Base-by-base conservation (phyloP, 2,888 invertebrate species). In the Nipponacmea schrenckii region DNA sequence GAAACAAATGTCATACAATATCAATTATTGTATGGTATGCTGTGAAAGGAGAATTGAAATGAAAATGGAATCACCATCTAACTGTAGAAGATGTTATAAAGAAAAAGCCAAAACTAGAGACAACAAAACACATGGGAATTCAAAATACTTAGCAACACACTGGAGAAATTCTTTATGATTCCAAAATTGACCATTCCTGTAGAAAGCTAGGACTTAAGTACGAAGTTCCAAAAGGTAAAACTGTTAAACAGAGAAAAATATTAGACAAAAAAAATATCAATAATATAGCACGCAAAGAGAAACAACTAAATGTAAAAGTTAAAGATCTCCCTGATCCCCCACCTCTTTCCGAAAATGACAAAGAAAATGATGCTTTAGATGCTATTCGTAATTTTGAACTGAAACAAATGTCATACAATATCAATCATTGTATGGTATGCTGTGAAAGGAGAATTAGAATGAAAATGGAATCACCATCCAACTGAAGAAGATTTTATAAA, bases 1-100 rank as follows among this genome's bases (percentile, higher is more conserved):
- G 14, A 20, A 70, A 50, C 74, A 76, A 50, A 76, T 74, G 74
- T 67, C 74, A 17, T 76, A 76, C 27, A n/a, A 24, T 26, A 50
- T 74, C 62, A 63, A 67, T n/a, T 15, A 31, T 2, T 76, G 74
- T 68, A 17, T n/a, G 7, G 24, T 67, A 39, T 76, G 76, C 48
- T 17, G 72, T 56, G 72, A 74, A 48, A 48, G 64, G n/a, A 66
- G 69, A n/a, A 17, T 72, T 14, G 56, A 69, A 17, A 56, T 74
- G 20, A 71, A 64, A 31, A 63, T 74, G 48, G 26, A 24, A 45
- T 64, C 64, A 24, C n/a, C 31, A 31, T 31, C 31, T 7, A 31
- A 2, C n/a, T n/a, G 20, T 17, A 50, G 15, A 5, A 7, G 50
- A n/a, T 50, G 7, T 50, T 14, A 65, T 64, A 70, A 73, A 24